These are phyloP conservation scores for Channallabes apus DNA, from an alignment of 2,797 vertebrate genomes.

Conservation along the genomic window DNA sequence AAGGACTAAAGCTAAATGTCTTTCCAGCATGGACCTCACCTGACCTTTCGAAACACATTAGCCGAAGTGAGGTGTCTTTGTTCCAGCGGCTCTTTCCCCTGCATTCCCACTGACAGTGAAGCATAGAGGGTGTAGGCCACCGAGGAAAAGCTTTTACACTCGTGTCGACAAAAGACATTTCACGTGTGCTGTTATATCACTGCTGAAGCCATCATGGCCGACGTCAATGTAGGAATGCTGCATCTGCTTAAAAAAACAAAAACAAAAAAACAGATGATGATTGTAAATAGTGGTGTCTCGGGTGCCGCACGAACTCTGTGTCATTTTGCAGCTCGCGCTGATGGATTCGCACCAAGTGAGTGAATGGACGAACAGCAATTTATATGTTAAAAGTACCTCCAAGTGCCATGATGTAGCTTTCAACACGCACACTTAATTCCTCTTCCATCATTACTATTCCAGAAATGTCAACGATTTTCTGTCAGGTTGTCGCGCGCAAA, in stretches of 20 bases:
- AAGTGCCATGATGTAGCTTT: constrained; percentile 61
- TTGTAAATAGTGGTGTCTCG: constrained; percentile 56
- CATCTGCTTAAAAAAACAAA: constrained; percentile 24
- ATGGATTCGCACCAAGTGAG: constrained; percentile 65
- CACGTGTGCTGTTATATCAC: constrained; percentile 40
- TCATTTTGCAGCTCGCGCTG: constrained; percentile 53
- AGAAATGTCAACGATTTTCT: constrained; percentile 73
- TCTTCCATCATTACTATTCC: constrained; percentile 66
- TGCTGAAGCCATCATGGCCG: constrained; percentile 26
- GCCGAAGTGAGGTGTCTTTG: constrained; percentile 46
- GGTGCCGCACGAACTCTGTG: constrained; percentile 46
- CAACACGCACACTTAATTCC: constrained; percentile 65
- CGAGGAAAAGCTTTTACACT: constrained; percentile 46
- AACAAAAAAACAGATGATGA: constrained; percentile 31
- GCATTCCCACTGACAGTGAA: constrained; percentile 51
- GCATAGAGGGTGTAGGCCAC: constrained; percentile 50
- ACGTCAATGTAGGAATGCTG: constrained; percentile 26
- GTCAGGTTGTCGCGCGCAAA: constrained; percentile 62
- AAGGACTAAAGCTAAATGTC: constrained; percentile 55
- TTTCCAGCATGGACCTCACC: constrained; percentile 57
- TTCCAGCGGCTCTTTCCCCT: constrained; percentile 44
- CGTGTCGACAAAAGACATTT: constrained; percentile 39
- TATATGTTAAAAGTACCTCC: constrained; percentile 64
- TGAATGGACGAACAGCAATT: constrained; percentile 65
- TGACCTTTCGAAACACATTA: constrained; percentile 62